Conservation (phyloP, 2,888 invertebrate species). For the Cryptosula pallasiana region DNA sequence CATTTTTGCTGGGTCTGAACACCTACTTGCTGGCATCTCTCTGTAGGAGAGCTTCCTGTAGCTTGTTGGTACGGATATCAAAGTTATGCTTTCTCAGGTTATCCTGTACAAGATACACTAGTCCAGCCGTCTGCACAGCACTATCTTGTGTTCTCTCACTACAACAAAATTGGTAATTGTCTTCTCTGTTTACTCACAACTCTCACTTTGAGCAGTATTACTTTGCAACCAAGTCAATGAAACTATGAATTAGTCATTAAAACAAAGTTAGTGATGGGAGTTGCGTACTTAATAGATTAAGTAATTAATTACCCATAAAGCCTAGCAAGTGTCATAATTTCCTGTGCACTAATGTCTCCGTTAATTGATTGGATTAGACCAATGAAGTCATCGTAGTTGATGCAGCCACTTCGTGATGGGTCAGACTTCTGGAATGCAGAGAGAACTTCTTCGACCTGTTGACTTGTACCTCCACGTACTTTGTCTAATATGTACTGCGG, state of each 20-base stretch:
- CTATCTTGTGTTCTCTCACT: conserved; percentile 35
- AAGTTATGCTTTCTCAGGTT: conserved; percentile 48
- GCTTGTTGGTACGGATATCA: conserved; percentile 41
- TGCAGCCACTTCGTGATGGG: conserved; percentile 20
- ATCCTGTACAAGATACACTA: conserved; percentile 46
- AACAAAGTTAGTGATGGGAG: no score
- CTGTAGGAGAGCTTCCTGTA: conserved; percentile 41
- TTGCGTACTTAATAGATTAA: no score
- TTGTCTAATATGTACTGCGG: conserved; percentile 6
- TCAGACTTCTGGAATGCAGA: conserved; percentile 21
- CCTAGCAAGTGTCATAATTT: conserved; percentile 20
- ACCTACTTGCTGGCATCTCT: conserved; percentile 43
- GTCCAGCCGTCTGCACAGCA: conserved; percentile 34
- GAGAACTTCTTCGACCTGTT: conserved; percentile 19
- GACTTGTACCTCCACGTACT: neutral
- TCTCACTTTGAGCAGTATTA: no score
- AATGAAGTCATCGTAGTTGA: conserved; percentile 21
- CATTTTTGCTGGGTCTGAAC: no score
- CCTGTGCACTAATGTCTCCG: neutral
- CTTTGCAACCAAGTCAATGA: no score
- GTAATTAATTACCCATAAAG: conserved; percentile 8
- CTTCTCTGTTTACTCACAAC: no score
- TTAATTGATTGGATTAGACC: neutral
- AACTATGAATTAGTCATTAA: no score
- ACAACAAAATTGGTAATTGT: conserved; percentile 35